These are phyloP conservation scores for Congeria kusceri DNA, from an alignment of 2,888 invertebrate genomes.

Conservation along the genomic window DNA sequence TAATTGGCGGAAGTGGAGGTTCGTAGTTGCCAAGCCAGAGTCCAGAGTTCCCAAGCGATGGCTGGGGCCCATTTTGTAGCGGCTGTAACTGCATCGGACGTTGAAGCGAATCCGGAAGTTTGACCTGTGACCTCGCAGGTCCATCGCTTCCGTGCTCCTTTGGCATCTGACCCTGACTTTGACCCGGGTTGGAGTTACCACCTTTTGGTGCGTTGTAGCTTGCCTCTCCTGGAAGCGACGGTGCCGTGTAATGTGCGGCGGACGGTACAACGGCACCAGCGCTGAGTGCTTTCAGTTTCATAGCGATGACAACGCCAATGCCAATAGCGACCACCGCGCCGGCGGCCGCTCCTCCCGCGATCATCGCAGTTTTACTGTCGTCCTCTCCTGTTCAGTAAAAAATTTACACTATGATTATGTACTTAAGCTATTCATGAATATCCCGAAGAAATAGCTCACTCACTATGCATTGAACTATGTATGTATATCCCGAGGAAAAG, in stretches of 20 bases:
- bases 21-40: constrained; percentile 9
- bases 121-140: constrained; percentile 15
- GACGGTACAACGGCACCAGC: not conserved
- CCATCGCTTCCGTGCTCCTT: constrained; percentile 21
- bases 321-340: constrained; percentile 1
- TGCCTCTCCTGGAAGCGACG: not conserved
- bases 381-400: too few relatives aligned
- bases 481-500: too few relatives aligned
- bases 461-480: too few relatives aligned
- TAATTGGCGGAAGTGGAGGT: constrained; percentile 1
- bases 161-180: not conserved
- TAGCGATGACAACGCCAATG: not conserved
- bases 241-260: constrained; percentile 17
- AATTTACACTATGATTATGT: too few relatives aligned
- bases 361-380: constrained; percentile 8
- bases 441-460: too few relatives aligned
- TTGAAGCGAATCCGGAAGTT: constrained; percentile 4
- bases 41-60: constrained; percentile 10
- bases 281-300: constrained; percentile 3
- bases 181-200: not conserved
- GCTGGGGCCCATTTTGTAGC: constrained; percentile 11
- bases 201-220: constrained; percentile 5
- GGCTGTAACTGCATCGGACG: not conserved
- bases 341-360: constrained; percentile 15
- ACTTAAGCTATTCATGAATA: too few relatives aligned